Base-by-base conservation (phyloP, 2,113 vertebrate species). In the Phrynocephalus versicolor region DNA sequence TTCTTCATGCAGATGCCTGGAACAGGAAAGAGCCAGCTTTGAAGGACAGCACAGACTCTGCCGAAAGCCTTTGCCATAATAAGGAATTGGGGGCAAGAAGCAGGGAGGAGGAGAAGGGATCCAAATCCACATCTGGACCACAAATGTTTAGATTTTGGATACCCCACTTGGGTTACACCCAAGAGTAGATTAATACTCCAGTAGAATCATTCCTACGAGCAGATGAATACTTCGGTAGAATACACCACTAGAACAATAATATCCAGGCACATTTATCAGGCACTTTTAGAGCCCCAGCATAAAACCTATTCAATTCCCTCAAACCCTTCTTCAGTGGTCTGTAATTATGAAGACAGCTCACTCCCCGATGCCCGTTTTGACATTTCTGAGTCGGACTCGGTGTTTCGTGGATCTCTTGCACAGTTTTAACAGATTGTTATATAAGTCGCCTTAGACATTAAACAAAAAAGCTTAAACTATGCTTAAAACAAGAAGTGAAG, bases 1-100 rank as follows among this genome's bases (percentile, higher is more conserved):
- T 98, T 98, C 85, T 97, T 97, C 96, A 95, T 96, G 89, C 98
- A 99, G 73, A 99, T 94, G 15, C 98, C 98, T 99, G 89, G 1
- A 45, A 84, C 39, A 6, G 51, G 82, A 73, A 4, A 35, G 5
- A 2, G 6, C 3, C 30, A n/a, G 41, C 15, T 3, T 55, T 69
- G 78, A 74, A 88, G 9, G 14, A 7, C 15, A 2, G 1, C 78
- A 70, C 23, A 5, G 14, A 80, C 8, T 27, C 35, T 41, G 25
- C 12, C 3, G 25, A 79, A 45, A 14, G 10, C 25, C 64, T 6
- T 25, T 37, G 35, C 55, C 15, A 8, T 1, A 27, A 27, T 6
- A 7, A 62, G 7, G 16, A 4, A 33, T 45, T 62, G 21, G 60
- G 18, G 58, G 60, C 13, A 18, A 62, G 60, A 14, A 62, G 60